phyloP scores from a whole-genome alignment of 1,140 invertebrate genomes.

The Drosophila kikkawai region DNA sequence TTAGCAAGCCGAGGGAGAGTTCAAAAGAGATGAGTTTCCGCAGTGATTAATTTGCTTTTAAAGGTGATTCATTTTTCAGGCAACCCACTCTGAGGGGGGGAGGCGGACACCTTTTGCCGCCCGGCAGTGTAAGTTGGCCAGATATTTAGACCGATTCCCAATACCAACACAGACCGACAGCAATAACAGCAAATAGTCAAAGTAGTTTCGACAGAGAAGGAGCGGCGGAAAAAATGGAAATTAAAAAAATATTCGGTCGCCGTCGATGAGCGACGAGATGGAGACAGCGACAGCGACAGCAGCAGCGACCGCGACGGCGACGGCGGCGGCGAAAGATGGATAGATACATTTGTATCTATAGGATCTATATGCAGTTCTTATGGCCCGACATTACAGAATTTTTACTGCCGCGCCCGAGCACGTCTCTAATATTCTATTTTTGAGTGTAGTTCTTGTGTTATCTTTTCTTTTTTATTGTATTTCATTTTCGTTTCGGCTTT shows the following conservation, averaged over 20 bases:
- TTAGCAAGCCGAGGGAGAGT: constrained; percentile 19
- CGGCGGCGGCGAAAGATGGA: constrained; percentile 45
- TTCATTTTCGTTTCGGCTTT: constrained; percentile 44
- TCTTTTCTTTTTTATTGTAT: constrained; percentile 20
- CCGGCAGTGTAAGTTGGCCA: constrained; percentile 54
- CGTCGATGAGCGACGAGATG: constrained; percentile 65
- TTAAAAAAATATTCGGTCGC: constrained; percentile 61
- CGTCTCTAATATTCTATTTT: constrained; percentile 81
- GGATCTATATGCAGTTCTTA: constrained; percentile 54
- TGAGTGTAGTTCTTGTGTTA: constrained; percentile 55
- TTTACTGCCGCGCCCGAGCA: constrained; percentile 61
- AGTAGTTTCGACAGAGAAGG: constrained; percentile 70
- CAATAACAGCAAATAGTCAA: constrained; percentile 51
- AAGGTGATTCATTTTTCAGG: constrained; percentile 25
- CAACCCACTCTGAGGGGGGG: not conserved
- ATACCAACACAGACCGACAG: constrained; percentile 51
- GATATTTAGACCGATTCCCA: constrained; percentile 62
- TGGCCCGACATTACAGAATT: constrained; percentile 71
- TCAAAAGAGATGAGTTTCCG: constrained; percentile 24
- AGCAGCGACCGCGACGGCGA: constrained; percentile 39
- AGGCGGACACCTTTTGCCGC: constrained; percentile 22
- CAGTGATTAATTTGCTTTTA: constrained; percentile 5
- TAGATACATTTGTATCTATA: constrained; percentile 63
- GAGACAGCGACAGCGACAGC: constrained; percentile 33
- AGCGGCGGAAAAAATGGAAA: constrained; percentile 44